Evolutionary conservation across 2,888 invertebrate species (phyloP), one percentile per base, ranked within the genome.

Genomic region (Synergus japonicus): DNA sequence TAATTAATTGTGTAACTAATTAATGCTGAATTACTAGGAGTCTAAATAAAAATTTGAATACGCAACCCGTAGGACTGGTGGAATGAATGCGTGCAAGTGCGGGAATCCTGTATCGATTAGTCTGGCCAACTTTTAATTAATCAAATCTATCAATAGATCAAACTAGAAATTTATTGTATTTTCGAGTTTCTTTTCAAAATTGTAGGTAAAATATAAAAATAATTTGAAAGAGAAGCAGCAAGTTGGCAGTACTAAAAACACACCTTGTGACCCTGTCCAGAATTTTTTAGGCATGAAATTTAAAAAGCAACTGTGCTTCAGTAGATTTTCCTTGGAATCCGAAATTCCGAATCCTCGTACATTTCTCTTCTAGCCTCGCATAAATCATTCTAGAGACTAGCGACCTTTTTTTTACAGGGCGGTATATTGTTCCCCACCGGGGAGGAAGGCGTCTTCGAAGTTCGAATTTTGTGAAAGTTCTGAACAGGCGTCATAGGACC

Each of bases 1-100:
- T 88, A 86, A 89, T 87, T 87, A 89, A 89, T 87, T 86, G 85
- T 89, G 85, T 87, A 87, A 89, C 86, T 89, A 88, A 89, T 89
- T 87, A 90, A 87, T 88, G 88, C 85, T 87, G 86, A 89, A 88
- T 86, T 86, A 86, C 80, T 88, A 87, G 87, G 84, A 86, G 85
- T 89, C 86, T 87, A 86, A 84, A 85, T 88, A 88, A 87, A 82
- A 85, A 89, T 89, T 89, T 87, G 86, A 87, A 89, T 87, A 87
- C 84, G 87, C 83, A 86, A 86, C 86, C 84, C 87, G 87, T 88
- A 88, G 90, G 83, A 88, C 85, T 86, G 88, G 86, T 82, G 86
- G 86, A 86, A 86, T 87, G 88, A 85, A 85, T 88, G 88, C 80
- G 84, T 83, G 86, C 82, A 84, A 82, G 85, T 88, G 82, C 83